Evolutionary conservation across 2,888 invertebrate species (phyloP), one percentile per base, ranked within the genome.

Genomic region (Perizoma affinitatum): DNA sequence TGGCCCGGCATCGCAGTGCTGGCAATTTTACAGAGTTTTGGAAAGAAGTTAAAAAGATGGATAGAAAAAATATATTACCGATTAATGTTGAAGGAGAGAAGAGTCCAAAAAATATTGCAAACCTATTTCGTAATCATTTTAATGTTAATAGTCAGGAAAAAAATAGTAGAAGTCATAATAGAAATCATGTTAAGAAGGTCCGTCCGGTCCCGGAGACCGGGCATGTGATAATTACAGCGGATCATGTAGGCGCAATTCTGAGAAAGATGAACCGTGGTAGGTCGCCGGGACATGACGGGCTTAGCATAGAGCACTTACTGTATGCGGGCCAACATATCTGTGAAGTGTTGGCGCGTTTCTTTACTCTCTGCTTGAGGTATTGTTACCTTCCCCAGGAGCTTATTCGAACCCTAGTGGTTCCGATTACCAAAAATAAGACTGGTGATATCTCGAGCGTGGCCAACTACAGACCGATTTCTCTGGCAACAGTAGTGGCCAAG

Each of bases 1-100:
- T 62, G 41, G 58, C 54, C 5, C 22, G 54, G 33, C 53, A 62
- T 33, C 61, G 46, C 22, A 42, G 11, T 9, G 38, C 34, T 33
- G 38, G 50, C 8, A 58, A 61, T 22, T 65, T 65, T 44, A n/a
- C 9, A 22, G 35, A 50, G 10, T 65, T 65, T 54, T 65, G 61
- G 61, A 65, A 61, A 36, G 45, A 47, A 42, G 59, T 53, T 3
- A 61, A 57, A 42, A 61, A 46, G 22, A 42, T 10, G 38, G 40
- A 33, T 33, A 33, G 10, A 5, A 48, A 48, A 48, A 55, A 41
- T 48, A 48, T 10, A 8, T 6, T 54, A 41, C 47, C 61, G n/a
- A 45, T 56, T 22, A 44, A 34, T 50, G 49, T 63, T 4, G 49
- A 59, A 8, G 58, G 56, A 9, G 45, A 52, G 42, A 49, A 45